Evolutionary conservation across 2,888 invertebrate species (phyloP), one percentile per base, ranked within the genome.

Genomic region (Ptycholaimellus sp.): DNA sequence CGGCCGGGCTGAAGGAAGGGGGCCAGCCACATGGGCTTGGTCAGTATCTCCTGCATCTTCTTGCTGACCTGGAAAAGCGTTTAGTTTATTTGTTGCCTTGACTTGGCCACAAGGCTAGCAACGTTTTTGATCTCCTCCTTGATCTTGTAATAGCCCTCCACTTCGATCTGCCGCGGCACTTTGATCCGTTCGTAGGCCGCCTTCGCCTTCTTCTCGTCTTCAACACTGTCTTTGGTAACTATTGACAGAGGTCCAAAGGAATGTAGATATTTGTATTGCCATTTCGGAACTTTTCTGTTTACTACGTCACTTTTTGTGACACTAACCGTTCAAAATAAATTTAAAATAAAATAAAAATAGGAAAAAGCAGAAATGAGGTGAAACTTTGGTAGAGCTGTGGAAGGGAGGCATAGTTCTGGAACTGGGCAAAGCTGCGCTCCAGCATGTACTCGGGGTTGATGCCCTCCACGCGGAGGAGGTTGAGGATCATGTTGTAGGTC

Each of bases 371-470:
- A 33, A 11, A 1, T 17, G 16, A 3, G 13, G 38, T 23, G 37
- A 28, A 63, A 80, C 82, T 72, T 45, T 81, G 73, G 53, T 76
- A 73, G 13, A 90, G 68, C 30, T 73, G 73, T 1, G 96, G 96
- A 52, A 99, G 81, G 14, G 76, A 71, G 0, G 85, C 73, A 63
- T 87, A 90, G 64, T 93, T 96, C 65, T 99, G 99, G 57, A 96
- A 99, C 62, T 99, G 96, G 62, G 75, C 87, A 65, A 99, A 99
- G 49, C 87, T 87, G 43, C 87, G 69, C 56, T 93, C 90, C 55
- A 99, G 66, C 85, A 99, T 93, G 57, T 83, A 96, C 60, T 96
- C 90, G 0, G 96, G 96, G 65, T 96, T 93, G 38, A 99, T 90
- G 65, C 90, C 96, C 62, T 96, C 96, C 1, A 96, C 96, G 46